Percentiles rank a stretch among this genome's conserved stretches.
Evolutionary conservation across 2,888 invertebrate species (phyloP).

Genomic region (Lepetodrilus schrolli): DNA sequence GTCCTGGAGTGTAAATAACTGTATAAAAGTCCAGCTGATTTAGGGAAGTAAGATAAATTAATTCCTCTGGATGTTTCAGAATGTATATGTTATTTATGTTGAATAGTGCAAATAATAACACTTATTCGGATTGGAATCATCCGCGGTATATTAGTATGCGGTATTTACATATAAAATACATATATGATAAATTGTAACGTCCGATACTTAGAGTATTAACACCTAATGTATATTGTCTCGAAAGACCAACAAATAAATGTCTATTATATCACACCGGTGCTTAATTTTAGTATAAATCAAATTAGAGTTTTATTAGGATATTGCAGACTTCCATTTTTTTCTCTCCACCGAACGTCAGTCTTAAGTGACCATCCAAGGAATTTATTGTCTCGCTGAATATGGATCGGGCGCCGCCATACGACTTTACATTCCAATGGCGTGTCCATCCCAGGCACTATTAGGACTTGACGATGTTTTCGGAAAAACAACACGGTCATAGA

Average conservation of each 20-base stretch:
- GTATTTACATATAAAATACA: not conserved
- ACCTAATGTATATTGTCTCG: not conserved
- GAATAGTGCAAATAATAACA: no score
- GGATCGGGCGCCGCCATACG: not conserved
- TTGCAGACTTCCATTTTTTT: not conserved
- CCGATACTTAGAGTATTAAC: not conserved
- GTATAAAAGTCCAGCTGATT: no score
- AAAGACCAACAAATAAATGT: not conserved
- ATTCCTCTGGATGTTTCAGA: no score
- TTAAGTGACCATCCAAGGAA: not conserved
- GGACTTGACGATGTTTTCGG: constrained; percentile 12
- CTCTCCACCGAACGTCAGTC: not conserved
- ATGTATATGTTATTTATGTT: no score
- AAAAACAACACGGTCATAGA: constrained; percentile 23
- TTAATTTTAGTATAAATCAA: constrained; percentile 16
- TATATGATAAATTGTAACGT: no score
- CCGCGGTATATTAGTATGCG: no score
- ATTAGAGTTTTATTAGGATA: not conserved
- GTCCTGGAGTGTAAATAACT: no score
- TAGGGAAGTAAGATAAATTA: no score
- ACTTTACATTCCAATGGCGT: not conserved
- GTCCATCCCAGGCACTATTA: not conserved
- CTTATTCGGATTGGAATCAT: no score
- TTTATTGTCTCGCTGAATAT: constrained; percentile 2
- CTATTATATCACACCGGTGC: not conserved